Conservation (phyloP, 2,888 invertebrate species). For the Eremobia ochroleuca region DNA sequence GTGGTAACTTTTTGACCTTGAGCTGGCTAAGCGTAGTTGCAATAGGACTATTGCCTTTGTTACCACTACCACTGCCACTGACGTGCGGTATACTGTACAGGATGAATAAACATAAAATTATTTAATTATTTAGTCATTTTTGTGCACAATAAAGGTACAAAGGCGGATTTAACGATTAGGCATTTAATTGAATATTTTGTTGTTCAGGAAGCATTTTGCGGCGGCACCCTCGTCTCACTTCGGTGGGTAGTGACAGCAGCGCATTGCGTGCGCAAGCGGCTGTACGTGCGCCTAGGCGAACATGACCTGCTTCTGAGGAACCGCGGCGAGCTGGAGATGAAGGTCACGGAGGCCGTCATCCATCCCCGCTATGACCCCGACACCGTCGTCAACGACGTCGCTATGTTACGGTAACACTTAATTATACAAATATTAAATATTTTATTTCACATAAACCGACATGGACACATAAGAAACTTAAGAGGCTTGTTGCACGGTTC, state of each 20-base stretch:
- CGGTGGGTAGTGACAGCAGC: constrained; percentile 97
- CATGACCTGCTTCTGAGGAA: constrained; percentile 95
- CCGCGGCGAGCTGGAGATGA: constrained; percentile 95
- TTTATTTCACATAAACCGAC: not conserved
- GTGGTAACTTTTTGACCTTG: not conserved
- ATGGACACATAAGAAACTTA: not conserved
- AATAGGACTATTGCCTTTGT: not conserved
- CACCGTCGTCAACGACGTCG: constrained; percentile 98
- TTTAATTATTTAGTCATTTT: not conserved
- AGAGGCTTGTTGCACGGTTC: not conserved
- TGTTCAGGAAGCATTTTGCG: constrained; percentile 96
- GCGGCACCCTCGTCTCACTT: constrained; percentile 95
- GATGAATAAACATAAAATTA: not conserved
- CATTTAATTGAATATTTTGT: not conserved
- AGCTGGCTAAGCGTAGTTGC: not conserved
- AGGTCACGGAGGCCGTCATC: constrained; percentile 93
- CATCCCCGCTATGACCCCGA: constrained; percentile 97
- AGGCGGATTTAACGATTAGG: not conserved
- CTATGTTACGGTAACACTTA: constrained; percentile 92
- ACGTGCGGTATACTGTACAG: not conserved
- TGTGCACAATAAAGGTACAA: not conserved
- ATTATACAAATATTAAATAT: not conserved
- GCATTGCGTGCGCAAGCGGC: constrained; percentile 95
- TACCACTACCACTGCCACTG: not conserved
- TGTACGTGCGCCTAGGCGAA: constrained; percentile 96